Evolutionary conservation across 1,140 invertebrate species (phyloP).

Genomic region (Aphis gossypii): DNA sequence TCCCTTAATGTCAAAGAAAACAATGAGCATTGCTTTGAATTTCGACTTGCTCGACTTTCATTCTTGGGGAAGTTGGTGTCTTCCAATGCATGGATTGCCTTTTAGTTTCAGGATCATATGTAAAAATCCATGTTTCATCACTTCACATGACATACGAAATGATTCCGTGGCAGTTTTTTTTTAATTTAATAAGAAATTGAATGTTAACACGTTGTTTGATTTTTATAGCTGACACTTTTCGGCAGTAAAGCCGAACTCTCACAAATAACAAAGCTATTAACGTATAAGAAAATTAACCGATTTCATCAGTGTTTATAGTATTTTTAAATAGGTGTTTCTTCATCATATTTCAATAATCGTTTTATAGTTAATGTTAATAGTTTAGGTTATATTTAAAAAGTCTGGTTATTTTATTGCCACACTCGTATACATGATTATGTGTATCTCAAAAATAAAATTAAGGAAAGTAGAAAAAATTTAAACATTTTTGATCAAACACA

Average conservation of each 20-base stretch:
- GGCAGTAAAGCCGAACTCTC: background rate
- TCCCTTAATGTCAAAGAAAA: slow-evolving; percentile 61
- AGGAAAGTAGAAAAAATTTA: too few relatives aligned
- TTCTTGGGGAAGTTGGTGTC: background rate
- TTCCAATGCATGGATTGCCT: background rate
- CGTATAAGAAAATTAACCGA: slow-evolving; percentile 28
- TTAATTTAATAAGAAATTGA: too few relatives aligned
- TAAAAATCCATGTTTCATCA: slow-evolving; percentile 51
- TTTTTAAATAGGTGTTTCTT: background rate
- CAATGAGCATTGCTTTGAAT: slow-evolving; percentile 61
- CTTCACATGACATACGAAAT: too few relatives aligned
- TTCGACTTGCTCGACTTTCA: slow-evolving; percentile 59
- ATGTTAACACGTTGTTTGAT: too few relatives aligned
- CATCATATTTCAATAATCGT: slow-evolving; percentile 34
- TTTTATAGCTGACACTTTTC: background rate
- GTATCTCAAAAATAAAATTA: too few relatives aligned
- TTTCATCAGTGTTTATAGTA: slow-evolving; percentile 19
- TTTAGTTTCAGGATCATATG: background rate
- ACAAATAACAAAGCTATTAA: slow-evolving; percentile 18
- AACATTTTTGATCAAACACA: too few relatives aligned
- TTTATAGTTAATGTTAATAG: background rate
- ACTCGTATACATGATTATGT: too few relatives aligned
- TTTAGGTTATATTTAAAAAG: slow-evolving; percentile 29
- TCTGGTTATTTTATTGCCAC: slow-evolving; percentile 24
- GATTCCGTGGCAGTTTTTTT: too few relatives aligned